Conservation (phyloP, 2,888 invertebrate species). For the Lasius platythorax region DNA sequence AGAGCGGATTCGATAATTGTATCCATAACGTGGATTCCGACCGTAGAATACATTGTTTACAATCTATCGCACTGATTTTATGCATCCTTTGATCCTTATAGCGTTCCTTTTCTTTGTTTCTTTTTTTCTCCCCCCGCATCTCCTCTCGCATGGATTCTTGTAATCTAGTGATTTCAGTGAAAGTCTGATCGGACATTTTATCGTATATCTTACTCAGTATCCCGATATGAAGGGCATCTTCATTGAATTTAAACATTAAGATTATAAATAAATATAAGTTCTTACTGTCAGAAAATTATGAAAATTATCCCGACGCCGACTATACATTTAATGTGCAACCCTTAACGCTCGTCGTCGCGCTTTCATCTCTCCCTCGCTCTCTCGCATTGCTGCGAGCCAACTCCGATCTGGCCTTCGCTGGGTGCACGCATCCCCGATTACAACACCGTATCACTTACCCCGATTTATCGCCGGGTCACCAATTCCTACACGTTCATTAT, state of each 20-base stretch:
- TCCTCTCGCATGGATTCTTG: background rate
- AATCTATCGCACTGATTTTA: background rate
- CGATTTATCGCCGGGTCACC: conserved; percentile 32
- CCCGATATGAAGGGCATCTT: background rate
- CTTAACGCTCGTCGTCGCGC: background rate
- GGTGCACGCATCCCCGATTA: conserved; percentile 38
- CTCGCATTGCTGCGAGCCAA: background rate
- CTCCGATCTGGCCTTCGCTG: conserved; percentile 34
- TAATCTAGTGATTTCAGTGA: background rate
- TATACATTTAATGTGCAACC: background rate
- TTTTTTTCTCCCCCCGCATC: too few relatives aligned
- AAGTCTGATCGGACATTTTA: background rate
- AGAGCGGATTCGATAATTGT: background rate
- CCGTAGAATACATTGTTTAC: background rate
- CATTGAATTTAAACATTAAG: background rate
- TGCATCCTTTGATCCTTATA: background rate
- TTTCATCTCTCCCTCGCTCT: background rate
- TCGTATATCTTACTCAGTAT: background rate
- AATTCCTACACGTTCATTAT: conserved; percentile 35
- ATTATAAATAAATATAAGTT: background rate
- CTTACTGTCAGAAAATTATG: background rate
- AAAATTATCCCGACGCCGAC: background rate
- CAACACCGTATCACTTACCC: background rate
- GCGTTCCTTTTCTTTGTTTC: background rate
- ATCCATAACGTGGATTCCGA: background rate